Evolutionary conservation across 2,888 invertebrate genomes (phyloP), one percentile per base, ranked within the genome.

Genomic region (Agrenia bidenticulata): DNA sequence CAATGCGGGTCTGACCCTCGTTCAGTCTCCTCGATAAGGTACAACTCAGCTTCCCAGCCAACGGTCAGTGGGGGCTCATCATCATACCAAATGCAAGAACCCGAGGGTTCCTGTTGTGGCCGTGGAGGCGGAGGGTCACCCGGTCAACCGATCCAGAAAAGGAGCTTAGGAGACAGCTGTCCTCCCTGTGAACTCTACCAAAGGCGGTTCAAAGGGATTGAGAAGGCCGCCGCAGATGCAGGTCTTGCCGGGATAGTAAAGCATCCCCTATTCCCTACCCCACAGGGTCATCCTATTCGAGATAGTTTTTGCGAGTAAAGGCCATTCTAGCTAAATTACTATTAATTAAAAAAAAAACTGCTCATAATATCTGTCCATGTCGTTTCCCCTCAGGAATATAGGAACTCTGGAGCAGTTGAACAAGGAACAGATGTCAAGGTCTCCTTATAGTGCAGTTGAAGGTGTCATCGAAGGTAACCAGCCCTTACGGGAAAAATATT

Each of bases 301-400:
- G 70, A 73, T 41, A 63, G 59, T 11, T 67, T 72, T 61, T 74
- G 73, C 70, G 73, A 73, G 71, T 73, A 64, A 63, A n/a, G 72
- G 13, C 2, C 24, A 15, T 45, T 15, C n/a, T 19, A 5, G 5
- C 19, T 45, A 45, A 45, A 45, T 17, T 17, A 45, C 5, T 45
- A 15, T 45, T 5, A 45, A 19, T 11, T 49, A 24, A 49, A 17
- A 21, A 9, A 53, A 42, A 39, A 61, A 45, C 23, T 23, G n/a
- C 24, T 49, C n/a, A n/a, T n/a, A 2, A 2, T n/a, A 50, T 42
- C 11, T 42, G n/a, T n/a, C 11, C 13, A 56, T 11, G 32, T 4
- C 51, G n/a, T n/a, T n/a, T 15, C 17, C 19, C 32, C 17, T 50
- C 54, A 69, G 62, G 39, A 54, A 67, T 50, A 63, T 64, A 21